A percentile compares a stretch with the other conserved stretches of the same genome.
Evolutionary conservation across 2,797 vertebrate species (phyloP).

Genomic region (Pangasius krempfi): DNA sequence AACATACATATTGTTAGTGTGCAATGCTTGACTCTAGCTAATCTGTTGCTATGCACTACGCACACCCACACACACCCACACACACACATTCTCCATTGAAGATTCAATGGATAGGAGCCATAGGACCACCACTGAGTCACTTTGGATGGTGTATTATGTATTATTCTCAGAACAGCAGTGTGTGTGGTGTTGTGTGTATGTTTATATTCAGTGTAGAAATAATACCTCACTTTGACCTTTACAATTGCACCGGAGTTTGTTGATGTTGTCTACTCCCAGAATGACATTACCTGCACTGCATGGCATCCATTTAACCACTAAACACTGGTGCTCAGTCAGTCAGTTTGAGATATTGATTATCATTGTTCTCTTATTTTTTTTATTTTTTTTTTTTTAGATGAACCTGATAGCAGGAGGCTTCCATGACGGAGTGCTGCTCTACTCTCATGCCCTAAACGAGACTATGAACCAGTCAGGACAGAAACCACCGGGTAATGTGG

Average conservation of each 20-base stretch:
- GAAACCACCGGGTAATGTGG: conserved; percentile 67
- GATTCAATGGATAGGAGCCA: background rate
- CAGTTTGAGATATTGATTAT: background rate
- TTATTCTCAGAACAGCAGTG: background rate
- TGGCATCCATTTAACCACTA: background rate
- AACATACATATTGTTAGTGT: background rate
- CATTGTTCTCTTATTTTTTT: background rate
- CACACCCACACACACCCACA: too few species aligned
- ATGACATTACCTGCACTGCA: background rate
- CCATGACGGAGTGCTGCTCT: conserved; percentile 86
- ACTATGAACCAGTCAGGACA: conserved; percentile 65
- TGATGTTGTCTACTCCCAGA: background rate
- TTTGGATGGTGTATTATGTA: background rate
- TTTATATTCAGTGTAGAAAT: background rate
- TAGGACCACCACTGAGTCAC: background rate
- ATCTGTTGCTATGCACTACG: background rate
- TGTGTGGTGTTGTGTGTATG: too few species aligned
- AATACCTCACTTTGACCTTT: background rate
- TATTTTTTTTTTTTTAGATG: background rate
- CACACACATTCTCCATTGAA: background rate
- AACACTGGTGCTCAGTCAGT: background rate
- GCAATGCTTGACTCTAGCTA: background rate
- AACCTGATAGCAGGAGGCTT: conserved; percentile 81
- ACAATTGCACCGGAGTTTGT: background rate
- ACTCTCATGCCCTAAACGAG: conserved; percentile 82